A percentile compares a stretch with the other conserved stretches of the same genome.
These are phyloP conservation scores for Pangasius macronema DNA, from an alignment of 2,797 vertebrate species.

Conservation along the genomic window DNA sequence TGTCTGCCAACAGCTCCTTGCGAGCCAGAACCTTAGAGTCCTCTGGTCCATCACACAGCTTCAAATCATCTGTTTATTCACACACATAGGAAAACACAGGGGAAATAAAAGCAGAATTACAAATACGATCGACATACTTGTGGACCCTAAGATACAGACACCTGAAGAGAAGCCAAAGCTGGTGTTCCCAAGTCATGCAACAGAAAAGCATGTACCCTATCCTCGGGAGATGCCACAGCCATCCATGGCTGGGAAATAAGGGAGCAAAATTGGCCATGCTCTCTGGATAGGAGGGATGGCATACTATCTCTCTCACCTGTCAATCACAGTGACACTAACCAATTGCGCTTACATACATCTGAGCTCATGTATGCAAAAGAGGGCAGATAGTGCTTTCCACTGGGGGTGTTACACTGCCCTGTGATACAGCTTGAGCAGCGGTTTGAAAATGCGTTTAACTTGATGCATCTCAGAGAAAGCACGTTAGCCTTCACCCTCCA, in stretches of 20 bases:
- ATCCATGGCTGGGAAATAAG: not conserved
- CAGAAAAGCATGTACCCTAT: not conserved
- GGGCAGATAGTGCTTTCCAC: too few species aligned
- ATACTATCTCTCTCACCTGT: not conserved
- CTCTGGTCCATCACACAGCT: constrained; percentile 65
- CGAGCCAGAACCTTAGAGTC: constrained; percentile 70
- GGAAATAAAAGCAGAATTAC: not conserved
- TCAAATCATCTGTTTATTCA: constrained; percentile 79
- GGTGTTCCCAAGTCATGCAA: not conserved
- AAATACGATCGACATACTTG: not conserved
- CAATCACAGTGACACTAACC: not conserved
- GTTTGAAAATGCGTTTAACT: not conserved
- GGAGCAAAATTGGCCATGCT: not conserved
- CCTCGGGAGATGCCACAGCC: not conserved
- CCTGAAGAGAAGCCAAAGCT: not conserved
- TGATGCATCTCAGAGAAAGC: not conserved
- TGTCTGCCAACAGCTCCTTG: constrained; percentile 72
- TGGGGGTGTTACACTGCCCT: too few species aligned
- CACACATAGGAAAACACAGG: not conserved
- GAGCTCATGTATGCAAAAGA: not conserved
- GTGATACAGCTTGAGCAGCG: too few species aligned
- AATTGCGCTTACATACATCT: not conserved
- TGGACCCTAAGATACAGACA: not conserved
- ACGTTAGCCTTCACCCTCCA: not conserved
- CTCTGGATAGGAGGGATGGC: not conserved